Conservation (phyloP, 2,888 invertebrate species). For the Iphiclides podalirius region DNA sequence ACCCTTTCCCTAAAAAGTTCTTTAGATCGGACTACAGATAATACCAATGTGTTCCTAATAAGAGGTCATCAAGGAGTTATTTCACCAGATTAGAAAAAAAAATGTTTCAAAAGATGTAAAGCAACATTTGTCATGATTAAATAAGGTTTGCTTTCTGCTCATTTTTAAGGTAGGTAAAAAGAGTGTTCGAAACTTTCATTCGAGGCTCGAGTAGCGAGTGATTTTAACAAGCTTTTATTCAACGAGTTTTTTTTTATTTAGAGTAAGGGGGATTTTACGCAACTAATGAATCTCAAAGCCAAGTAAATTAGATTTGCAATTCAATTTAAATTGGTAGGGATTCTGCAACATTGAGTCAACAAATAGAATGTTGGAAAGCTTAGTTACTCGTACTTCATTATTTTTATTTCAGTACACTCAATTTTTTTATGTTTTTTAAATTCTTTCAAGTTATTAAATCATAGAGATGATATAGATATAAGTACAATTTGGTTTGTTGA, state of each 20-base stretch:
- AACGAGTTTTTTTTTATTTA: conserved; percentile 51
- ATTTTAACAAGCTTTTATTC: conserved; percentile 72
- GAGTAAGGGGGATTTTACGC: conserved; percentile 51
- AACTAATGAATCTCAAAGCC: conserved; percentile 70
- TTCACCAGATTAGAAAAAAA: background rate
- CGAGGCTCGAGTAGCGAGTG: conserved; percentile 56
- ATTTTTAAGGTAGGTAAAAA: conserved; percentile 43
- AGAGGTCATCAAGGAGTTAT: background rate
- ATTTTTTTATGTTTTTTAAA: too few relatives aligned
- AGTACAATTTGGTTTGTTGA: too few relatives aligned
- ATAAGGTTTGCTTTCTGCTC: conserved; percentile 55
- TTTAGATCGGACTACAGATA: background rate
- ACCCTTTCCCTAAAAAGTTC: too few relatives aligned
- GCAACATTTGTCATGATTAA: conserved; percentile 53
- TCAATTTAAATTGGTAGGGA: background rate
- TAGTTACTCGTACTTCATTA: too few relatives aligned
- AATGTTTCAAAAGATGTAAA: background rate
- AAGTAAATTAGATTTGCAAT: conserved; percentile 42
- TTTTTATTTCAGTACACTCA: too few relatives aligned
- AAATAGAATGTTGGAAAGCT: too few relatives aligned
- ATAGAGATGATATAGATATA: too few relatives aligned
- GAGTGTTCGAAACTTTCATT: conserved; percentile 58
- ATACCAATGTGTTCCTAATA: background rate
- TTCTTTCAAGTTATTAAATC: too few relatives aligned
- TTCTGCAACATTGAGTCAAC: background rate